Evolutionary conservation across 2,888 invertebrate genomes (phyloP), one percentile per base, ranked within the genome.

Genomic region (Belgica antarctica): DNA sequence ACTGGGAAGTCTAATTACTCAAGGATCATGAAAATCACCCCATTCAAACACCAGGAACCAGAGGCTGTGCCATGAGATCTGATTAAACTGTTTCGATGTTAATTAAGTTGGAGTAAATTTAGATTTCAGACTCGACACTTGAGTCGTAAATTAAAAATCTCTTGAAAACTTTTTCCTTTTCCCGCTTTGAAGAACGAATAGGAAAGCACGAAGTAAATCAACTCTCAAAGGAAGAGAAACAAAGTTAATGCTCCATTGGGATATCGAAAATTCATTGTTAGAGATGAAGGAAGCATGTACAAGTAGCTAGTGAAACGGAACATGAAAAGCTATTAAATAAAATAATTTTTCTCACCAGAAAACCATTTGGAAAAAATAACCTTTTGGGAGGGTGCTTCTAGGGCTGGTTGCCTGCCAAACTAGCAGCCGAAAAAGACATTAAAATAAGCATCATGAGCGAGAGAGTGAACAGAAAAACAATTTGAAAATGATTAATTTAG

Each of bases 401-500:
- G n/a, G n/a, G n/a, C n/a, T n/a, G n/a, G n/a, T n/a, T n/a, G n/a
- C n/a, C n/a, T n/a, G n/a, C n/a, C n/a, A n/a, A n/a, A n/a, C n/a
- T n/a, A 41, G 41, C 5, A 41, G n/a, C 41, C 41, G 41, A 5
- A 41, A 12, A 24, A 25, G 7, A 25, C n/a, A n/a, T 22, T 4
- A 27, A 46, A 24, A 27, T 27, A 27, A 59, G 59, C 59, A 24
- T 10, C 46, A 15, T 4, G 8, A n/a, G n/a, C 52, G 52, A 59
- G 27, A 15, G 24, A 24, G n/a, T 25, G 25, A 68, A n/a, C n/a
- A n/a, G n/a, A n/a, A n/a, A 68, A 68, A 68, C 68, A 68, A 68
- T 68, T 68, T 28, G 57, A 57, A 68, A 68, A 68, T 68, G 68
- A 68, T 68, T 68, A 68, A 68, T 68, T 68, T 68, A 68, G 57